Evolutionary conservation across 2,888 invertebrate species (phyloP).

Genomic region (Amiota mariae): DNA sequence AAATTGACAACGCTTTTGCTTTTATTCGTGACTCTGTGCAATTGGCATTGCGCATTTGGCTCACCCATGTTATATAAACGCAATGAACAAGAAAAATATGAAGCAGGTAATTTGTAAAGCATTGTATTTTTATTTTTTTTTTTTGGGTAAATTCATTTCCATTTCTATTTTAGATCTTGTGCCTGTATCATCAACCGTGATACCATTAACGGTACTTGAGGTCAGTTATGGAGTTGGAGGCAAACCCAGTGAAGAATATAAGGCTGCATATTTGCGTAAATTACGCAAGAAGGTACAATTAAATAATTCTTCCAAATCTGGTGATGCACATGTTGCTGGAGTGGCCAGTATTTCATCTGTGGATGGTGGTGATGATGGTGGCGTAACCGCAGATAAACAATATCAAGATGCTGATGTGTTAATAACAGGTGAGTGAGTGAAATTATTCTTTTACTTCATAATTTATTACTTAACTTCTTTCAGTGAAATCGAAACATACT

Average conservation of each 20-base stretch:
- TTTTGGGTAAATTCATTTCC: not conserved
- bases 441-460: constrained; percentile 2
- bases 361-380: constrained; percentile 28
- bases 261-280: constrained; percentile 72
- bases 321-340: constrained; percentile 32
- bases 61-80: constrained; percentile 75
- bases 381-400: not conserved
- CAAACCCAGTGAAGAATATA: constrained; percentile 72
- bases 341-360: constrained; percentile 30
- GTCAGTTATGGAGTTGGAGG: constrained; percentile 76
- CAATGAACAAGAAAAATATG: constrained; percentile 75
- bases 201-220: constrained; percentile 78
- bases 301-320: constrained; percentile 23
- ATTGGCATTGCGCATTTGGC: constrained; percentile 45
- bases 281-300: constrained; percentile 70
- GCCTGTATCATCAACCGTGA: constrained; percentile 80
- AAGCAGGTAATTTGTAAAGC: constrained; percentile 72
- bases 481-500: constrained; percentile 69
- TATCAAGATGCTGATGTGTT: constrained; percentile 59
- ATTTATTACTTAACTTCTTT: constrained; percentile 40
- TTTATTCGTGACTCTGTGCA: constrained; percentile 41
- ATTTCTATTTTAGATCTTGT: constrained; percentile 75
- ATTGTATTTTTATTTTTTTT: not conserved
- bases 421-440: constrained; percentile 67
- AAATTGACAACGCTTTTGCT: constrained; percentile 33